Evolutionary conservation across 2,113 vertebrate species (phyloP), one percentile per base, ranked within the genome.

Genomic region (Ardeotis arabs): DNA sequence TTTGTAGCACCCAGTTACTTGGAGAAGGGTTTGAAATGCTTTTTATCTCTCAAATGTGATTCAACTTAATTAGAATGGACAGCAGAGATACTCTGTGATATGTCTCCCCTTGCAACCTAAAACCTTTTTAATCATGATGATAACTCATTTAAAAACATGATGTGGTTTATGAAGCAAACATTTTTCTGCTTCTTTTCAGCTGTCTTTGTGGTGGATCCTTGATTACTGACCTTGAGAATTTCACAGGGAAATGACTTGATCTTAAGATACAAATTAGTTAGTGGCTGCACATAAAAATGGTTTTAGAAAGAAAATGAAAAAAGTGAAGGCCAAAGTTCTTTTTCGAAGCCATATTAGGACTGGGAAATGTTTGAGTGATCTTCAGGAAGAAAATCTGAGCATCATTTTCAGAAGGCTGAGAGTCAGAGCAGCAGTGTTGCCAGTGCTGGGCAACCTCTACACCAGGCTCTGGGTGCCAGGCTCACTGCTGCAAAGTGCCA

Each of bases 401-500:
- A 27, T 24, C 0, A 14, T 41, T 89, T 95, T 60, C 33, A 29
- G 16, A 47, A 76, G 50, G 19, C n/a, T 63, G 14, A 24, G 45
- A 33, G 21, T 21, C 0, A 4, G 55, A 74, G 9, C 3, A 6
- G n/a, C 37, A 73, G 31, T 1, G 1, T 2, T 63, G 31, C 1
- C 7, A 33, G 25, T 11, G 6, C 53, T 84, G 50, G 41, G 39
- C 35, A 49, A 3, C 6, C 11, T 14, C 14, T 13, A 6, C 14
- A 12, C 18, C 28, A 47, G 22, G 12, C 41, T 24, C 19, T 41
- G 68, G 4, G 20, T 1, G 3, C 24, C 56, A 58, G 27, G 4
- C 28, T 86, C 9, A 2, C 33, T 66, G 56, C 27, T 89, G 37
- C 52, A 21, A 62, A 41, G 13, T 6, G 21, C 59, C 52, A 31